These are phyloP conservation scores for Antidorcas marsupialis DNA, from an alignment of 2,113 vertebrate species.

Conservation along the genomic window DNA sequence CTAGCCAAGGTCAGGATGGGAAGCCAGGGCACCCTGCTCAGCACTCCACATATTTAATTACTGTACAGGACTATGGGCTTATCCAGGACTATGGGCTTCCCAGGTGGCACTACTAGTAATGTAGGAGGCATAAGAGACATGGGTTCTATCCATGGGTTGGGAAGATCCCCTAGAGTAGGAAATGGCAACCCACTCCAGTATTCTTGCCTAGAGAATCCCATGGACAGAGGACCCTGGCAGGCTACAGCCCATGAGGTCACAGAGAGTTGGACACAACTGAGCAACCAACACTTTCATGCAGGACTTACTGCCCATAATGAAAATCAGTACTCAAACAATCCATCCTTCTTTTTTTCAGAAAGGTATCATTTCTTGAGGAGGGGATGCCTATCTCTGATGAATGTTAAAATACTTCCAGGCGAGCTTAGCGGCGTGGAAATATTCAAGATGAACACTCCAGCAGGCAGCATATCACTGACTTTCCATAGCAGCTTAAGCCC, in stretches of 20 bases:
- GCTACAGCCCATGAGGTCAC: not conserved
- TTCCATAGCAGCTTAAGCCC: not conserved
- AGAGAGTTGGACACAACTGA: not conserved
- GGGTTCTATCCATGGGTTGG: not conserved
- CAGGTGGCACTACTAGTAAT: not conserved
- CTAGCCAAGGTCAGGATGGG: not conserved
- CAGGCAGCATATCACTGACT: not conserved
- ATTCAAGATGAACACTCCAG: not conserved
- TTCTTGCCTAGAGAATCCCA: not conserved
- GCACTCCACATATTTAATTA: not conserved
- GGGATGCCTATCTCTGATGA: not conserved
- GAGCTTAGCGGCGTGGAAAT: not conserved
- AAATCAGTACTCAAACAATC: not conserved
- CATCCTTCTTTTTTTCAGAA: slow-evolving; percentile 4
- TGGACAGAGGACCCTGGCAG: not conserved
- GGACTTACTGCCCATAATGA: not conserved
- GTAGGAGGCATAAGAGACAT: not conserved
- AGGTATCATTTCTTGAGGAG: not conserved
- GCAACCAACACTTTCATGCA: not conserved
- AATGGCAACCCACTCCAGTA: not conserved
- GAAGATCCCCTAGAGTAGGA: not conserved
- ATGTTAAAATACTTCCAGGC: not conserved
- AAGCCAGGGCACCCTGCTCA: not conserved
- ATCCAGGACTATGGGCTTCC: not conserved
- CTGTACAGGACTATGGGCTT: not conserved